Evolutionary conservation across 2,888 invertebrate species (phyloP).

Genomic region (Rugalucina vietnamica): DNA sequence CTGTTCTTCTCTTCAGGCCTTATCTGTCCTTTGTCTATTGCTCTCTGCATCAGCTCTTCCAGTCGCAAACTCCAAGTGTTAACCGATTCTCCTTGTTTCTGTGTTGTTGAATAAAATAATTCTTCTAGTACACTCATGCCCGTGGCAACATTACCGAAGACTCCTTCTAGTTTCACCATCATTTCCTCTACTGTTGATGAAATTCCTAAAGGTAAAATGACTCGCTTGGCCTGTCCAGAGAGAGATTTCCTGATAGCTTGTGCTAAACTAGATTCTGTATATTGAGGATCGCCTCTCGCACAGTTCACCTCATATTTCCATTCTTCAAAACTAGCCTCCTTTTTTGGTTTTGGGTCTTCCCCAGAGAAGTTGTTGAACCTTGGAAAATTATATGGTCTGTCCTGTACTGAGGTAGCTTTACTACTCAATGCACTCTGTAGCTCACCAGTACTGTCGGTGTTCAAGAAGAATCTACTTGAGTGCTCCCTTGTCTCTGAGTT

Average conservation of each 20-base stretch:
- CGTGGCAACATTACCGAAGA: not conserved
- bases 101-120: not conserved
- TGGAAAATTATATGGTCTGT: not conserved
- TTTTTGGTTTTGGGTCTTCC: not conserved
- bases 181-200: not conserved
- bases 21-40: not conserved
- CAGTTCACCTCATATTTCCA: not conserved
- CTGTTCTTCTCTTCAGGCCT: not conserved
- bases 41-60: not conserved
- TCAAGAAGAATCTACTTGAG: not conserved
- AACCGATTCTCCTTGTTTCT: not conserved
- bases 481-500: not conserved
- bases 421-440: not conserved
- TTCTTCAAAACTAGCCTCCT: not conserved
- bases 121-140: not conserved
- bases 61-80: not conserved
- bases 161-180: not conserved
- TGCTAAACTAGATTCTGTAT: not conserved
- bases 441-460: too few species aligned
- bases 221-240: not conserved
- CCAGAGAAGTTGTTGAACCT: not conserved
- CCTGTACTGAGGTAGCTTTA: not conserved
- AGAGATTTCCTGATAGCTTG: not conserved
- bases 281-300: not conserved
- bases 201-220: not conserved